Evolutionary conservation across 2,888 invertebrate genomes (phyloP), one percentile per base, ranked within the genome.

Genomic region (Ctenicera cuprea): DNA sequence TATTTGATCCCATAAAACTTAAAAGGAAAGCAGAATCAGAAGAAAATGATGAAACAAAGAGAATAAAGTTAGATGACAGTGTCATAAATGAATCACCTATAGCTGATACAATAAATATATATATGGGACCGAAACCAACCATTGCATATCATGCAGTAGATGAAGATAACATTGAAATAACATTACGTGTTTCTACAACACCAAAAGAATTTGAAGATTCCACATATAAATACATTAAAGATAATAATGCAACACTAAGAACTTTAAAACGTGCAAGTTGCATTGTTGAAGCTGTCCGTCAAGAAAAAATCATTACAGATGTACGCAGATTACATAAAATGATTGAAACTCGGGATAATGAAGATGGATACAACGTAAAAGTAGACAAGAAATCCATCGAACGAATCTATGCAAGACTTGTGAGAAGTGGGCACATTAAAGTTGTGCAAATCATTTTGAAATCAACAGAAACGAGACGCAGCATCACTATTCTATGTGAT

Each of bases 361-460:
- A 87, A 68, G 90, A 90, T 83, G 90, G 90, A 0, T 87, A 88
- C 59, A 83, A 87, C 5, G 90, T 89, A 0, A 89, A 86, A 69
- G 90, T 92, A 54, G 93, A 94, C 82, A 90, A 90, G 75, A 93
- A 92, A 82, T 92, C 94, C 0, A 81, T 94, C 22, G 82, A 88
- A 7, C 88, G 93, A 14, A 83, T 94, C 14, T 82, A 94, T 18
- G 86, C 87, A 22, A 88, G 89, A 68, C 85, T 95, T 71, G 88
- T 89, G 0, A 85, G 86, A 66, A 91, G 91, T 54, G 90, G 91
- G 9, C 88, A 90, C 69, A 85, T 93, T 5, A 90, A 90, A 82
- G 86, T 89, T 16, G 88, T 89, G 18, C 87, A 88, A 82, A 80
- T 91, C n/a, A 83, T 86, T 57, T 80, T 92, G 41, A 87, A 83